Conservation (phyloP, 2,113 vertebrate genomes). For the Muntiacus muntjak region DNA sequence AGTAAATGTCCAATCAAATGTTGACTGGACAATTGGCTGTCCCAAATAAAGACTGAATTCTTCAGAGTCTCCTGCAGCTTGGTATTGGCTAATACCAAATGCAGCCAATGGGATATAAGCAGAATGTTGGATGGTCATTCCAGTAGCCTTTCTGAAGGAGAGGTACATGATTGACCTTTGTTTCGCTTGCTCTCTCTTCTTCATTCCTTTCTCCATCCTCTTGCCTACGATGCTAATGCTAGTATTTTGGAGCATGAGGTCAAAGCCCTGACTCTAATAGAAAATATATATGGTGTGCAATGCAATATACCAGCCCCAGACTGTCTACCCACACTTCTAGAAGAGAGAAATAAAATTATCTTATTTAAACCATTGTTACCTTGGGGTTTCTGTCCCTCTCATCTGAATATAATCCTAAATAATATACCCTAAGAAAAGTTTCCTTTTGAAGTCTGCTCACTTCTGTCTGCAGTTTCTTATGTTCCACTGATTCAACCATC, state of each 20-base stretch:
- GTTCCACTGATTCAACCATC: neutral
- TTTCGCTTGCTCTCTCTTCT: neutral
- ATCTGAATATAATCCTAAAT: slow-evolving; percentile 5
- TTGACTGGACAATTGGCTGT: neutral
- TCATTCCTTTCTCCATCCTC: neutral
- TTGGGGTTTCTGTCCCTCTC: neutral
- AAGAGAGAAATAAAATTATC: neutral
- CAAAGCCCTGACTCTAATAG: neutral
- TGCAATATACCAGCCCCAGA: neutral
- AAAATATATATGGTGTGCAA: neutral
- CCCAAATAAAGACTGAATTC: neutral
- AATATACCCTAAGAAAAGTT: neutral
- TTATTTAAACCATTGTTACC: neutral
- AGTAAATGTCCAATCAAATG: neutral
- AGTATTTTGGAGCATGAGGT: neutral
- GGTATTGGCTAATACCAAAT: neutral
- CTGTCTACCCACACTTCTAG: neutral
- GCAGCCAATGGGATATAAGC: neutral
- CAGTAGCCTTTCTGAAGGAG: neutral
- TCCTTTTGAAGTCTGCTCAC: slow-evolving; percentile 12
- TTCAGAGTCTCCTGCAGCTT: neutral
- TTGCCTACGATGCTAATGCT: neutral
- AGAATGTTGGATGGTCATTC: neutral
- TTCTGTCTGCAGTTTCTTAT: neutral
- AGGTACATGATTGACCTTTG: neutral